Conservation (phyloP, 2,113 vertebrate genomes). For the Opisthocomus hoazin region DNA sequence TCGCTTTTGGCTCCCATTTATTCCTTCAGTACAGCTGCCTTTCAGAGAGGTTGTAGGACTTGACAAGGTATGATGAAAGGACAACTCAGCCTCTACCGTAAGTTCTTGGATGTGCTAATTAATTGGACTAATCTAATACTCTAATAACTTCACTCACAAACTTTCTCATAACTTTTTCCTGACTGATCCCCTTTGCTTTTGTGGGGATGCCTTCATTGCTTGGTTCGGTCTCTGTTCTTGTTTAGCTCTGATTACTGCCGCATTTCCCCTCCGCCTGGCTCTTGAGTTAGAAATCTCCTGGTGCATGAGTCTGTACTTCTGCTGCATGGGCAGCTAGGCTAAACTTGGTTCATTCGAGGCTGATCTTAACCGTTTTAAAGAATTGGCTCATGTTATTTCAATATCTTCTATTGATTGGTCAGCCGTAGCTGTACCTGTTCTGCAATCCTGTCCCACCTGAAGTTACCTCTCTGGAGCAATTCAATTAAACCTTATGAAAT, state of each 20-base stretch:
- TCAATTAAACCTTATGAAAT: not conserved
- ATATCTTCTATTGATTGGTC: not conserved
- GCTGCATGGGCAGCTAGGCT: not conserved
- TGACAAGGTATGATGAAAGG: not conserved
- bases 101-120: not conserved
- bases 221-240: not conserved
- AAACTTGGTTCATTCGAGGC: not conserved
- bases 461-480: not conserved
- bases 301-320: not conserved
- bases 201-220: not conserved
- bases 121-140: not conserved
- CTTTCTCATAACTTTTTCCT: not conserved
- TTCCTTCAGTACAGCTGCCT: not conserved
- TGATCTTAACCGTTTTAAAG: not conserved
- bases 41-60: not conserved
- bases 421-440: not conserved
- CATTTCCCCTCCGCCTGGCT: not conserved
- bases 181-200: not conserved
- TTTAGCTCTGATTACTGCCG: not conserved
- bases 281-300: not conserved
- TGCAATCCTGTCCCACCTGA: not conserved
- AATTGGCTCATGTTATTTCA: not conserved
- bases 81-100: accelerated
- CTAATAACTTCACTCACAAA: not conserved
- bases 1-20: not conserved